A percentile compares a stretch with the other conserved stretches of the same genome.
Evolutionary conservation across 2,797 vertebrate species (phyloP).

Genomic region (Ctenopoma kingsleyae): DNA sequence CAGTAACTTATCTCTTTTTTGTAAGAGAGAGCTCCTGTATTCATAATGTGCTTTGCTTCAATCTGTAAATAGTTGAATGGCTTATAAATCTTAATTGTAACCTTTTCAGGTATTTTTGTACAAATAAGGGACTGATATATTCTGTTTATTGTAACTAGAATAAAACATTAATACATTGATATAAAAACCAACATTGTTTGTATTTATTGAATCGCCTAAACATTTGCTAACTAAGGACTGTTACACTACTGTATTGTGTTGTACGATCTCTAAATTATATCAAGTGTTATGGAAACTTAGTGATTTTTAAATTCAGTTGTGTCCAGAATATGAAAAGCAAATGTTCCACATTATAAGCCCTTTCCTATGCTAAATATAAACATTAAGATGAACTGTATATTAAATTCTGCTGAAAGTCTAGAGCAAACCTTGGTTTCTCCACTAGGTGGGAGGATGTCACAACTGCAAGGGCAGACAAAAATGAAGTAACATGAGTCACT

Average conservation of each 20-base stretch:
- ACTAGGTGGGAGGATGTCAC: conserved; percentile 55
- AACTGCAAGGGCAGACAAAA: neutral
- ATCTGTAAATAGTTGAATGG: conserved; percentile 94
- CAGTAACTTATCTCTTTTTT: conserved; percentile 83
- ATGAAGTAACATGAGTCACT: no score
- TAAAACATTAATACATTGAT: conserved; percentile 96
- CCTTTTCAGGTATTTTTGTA: conserved; percentile 99
- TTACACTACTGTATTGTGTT: neutral
- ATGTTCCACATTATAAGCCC: neutral
- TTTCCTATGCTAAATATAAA: neutral
- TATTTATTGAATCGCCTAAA: conserved; percentile 28
- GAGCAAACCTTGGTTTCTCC: conserved; percentile 12
- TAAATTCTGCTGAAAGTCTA: neutral
- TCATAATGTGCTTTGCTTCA: conserved; percentile 91
- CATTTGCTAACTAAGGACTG: neutral
- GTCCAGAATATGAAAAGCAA: neutral
- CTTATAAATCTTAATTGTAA: conserved; percentile 95
- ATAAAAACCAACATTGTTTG: conserved; percentile 75
- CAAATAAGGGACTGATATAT: conserved; percentile 97
- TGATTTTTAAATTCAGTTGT: neutral
- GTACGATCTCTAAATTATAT: neutral
- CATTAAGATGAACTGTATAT: no score
- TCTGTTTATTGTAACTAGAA: conserved; percentile 99
- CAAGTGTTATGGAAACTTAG: neutral
- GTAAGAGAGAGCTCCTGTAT: conserved; percentile 88